These are phyloP conservation scores for Drosophila pseudotakahashii DNA, from an alignment of 2,888 invertebrate species.

Conservation along the genomic window DNA sequence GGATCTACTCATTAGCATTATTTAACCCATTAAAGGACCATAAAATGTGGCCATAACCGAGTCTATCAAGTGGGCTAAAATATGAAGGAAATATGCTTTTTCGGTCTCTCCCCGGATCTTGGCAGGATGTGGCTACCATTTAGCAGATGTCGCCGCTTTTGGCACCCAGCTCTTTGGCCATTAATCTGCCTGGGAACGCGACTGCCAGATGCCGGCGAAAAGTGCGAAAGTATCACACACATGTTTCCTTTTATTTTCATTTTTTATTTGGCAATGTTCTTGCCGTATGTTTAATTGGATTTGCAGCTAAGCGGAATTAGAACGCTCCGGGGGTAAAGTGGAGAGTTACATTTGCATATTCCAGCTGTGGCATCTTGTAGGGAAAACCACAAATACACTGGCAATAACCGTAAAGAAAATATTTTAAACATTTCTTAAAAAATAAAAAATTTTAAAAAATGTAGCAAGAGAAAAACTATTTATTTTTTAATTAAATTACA, in stretches of 20 bases:
- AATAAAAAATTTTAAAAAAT: too few relatives aligned
- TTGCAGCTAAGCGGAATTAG: conserved; percentile 51
- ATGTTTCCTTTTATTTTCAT: conserved; percentile 44
- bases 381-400: neutral
- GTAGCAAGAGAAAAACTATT: too few relatives aligned
- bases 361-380: neutral
- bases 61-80: conserved; percentile 11
- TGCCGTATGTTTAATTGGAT: conserved; percentile 71
- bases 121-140: conserved; percentile 32
- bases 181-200: conserved; percentile 56
- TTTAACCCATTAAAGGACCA: conserved; percentile 6
- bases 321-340: conserved; percentile 5
- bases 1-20: conserved; percentile 2
- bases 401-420: neutral
- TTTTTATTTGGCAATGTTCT: conserved; percentile 34
- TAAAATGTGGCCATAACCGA: conserved; percentile 8
- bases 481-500: too few relatives aligned
- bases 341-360: conserved; percentile 28
- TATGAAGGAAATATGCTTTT: conserved; percentile 11
- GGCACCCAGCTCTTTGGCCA: conserved; percentile 44
- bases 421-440: too few relatives aligned
- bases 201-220: conserved; percentile 39
- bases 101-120: neutral
- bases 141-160: conserved; percentile 44
- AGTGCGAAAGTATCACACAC: conserved; percentile 67